These are phyloP conservation scores for Andrena fulva DNA, from an alignment of 2,888 invertebrate genomes.

Conservation along the genomic window DNA sequence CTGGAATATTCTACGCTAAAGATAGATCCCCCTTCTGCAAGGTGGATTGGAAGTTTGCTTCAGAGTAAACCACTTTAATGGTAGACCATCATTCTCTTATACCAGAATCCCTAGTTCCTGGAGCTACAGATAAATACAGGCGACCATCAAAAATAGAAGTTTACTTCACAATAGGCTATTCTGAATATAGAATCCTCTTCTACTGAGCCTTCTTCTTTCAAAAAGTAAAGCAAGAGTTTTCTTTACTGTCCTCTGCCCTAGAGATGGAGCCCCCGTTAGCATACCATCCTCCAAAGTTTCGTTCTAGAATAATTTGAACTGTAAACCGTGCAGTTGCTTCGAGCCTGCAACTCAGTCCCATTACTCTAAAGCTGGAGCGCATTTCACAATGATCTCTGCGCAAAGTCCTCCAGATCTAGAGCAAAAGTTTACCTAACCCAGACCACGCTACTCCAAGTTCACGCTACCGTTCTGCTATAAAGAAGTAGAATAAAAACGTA, in stretches of 20 bases:
- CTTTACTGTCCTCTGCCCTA: neutral
- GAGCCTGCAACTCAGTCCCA: too few species aligned
- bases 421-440: neutral
- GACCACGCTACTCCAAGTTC: neutral
- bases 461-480: neutral
- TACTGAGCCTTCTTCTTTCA: neutral
- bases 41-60: neutral
- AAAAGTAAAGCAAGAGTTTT: neutral
- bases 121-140: neutral
- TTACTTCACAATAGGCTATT: neutral
- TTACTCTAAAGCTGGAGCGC: too few species aligned
- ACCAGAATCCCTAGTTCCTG: neutral
- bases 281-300: too few species aligned
- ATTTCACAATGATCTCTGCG: neutral
- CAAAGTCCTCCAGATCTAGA: too few species aligned
- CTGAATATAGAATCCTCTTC: neutral
- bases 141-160: neutral
- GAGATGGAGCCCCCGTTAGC: too few species aligned
- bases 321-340: too few species aligned
- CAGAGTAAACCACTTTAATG: neutral
- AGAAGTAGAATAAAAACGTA: conserved; percentile 12
- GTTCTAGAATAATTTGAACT: too few species aligned
- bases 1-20: neutral
- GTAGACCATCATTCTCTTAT: neutral
- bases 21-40: neutral